These are phyloP conservation scores for Limenitis camilla DNA, from an alignment of 2,888 invertebrate genomes.

Conservation along the genomic window DNA sequence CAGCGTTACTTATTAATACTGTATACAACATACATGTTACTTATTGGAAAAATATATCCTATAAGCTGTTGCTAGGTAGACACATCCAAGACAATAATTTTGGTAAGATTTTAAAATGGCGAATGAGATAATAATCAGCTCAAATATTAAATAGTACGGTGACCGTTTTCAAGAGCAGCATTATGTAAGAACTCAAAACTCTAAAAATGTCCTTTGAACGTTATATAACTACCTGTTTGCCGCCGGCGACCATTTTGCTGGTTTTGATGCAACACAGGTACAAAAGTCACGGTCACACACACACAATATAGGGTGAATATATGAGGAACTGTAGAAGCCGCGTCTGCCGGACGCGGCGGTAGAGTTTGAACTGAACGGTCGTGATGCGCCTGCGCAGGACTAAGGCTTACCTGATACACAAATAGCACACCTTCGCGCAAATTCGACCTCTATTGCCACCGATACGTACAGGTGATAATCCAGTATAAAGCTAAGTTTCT, in stretches of 20 bases:
- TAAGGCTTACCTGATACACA: slow-evolving; percentile 34
- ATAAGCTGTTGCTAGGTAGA: slow-evolving; percentile 15
- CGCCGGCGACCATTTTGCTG: slow-evolving; percentile 69
- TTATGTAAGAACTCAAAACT: slow-evolving; percentile 4
- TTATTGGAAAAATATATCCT: slow-evolving; percentile 5
- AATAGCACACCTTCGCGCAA: neutral
- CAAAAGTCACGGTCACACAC: slow-evolving; percentile 43
- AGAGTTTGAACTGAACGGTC: slow-evolving; percentile 64
- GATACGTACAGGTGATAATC: slow-evolving; percentile 8
- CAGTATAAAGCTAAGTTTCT: neutral
- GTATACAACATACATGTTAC: slow-evolving; percentile 40
- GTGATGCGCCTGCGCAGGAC: slow-evolving; percentile 36
- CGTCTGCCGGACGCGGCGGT: slow-evolving; percentile 71
- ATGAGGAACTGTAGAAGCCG: slow-evolving; percentile 46
- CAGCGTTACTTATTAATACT: slow-evolving; percentile 66
- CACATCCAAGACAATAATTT: slow-evolving; percentile 1
- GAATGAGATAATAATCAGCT: neutral
- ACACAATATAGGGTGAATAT: slow-evolving; percentile 25
- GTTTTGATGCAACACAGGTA: slow-evolving; percentile 47
- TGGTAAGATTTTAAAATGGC: slow-evolving; percentile 11
- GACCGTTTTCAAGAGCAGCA: neutral
- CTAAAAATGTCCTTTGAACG: slow-evolving; percentile 30
- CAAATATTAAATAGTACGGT: too few relatives aligned
- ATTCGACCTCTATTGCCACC: neutral
- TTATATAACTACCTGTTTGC: slow-evolving; percentile 64